A percentile compares a stretch with the other conserved stretches of the same genome.
phyloP scores from a whole-genome alignment of 2,888 invertebrate species.

The Himalopsyche japonica region DNA sequence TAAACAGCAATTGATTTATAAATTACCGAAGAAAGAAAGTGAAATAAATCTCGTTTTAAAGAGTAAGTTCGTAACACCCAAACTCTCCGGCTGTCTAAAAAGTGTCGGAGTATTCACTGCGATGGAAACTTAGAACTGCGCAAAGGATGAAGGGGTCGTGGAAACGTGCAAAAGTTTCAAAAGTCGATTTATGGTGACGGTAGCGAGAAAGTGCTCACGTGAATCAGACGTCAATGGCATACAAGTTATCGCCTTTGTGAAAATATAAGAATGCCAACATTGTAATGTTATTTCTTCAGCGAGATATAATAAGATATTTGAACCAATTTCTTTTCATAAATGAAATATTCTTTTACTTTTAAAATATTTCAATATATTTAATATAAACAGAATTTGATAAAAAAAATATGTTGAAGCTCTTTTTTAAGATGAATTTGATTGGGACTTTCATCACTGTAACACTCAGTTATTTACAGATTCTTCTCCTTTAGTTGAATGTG shows the following conservation, averaged over 20 bases:
- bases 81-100: background rate
- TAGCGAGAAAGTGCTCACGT: background rate
- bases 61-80: background rate
- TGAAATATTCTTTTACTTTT: too few relatives aligned
- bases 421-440: too few relatives aligned
- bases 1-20: background rate
- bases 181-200: constrained; percentile 1
- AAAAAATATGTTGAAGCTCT: too few relatives aligned
- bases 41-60: background rate
- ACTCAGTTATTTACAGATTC: too few relatives aligned
- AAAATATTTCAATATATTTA: too few relatives aligned
- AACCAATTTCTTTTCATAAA: too few relatives aligned
- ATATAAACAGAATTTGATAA: too few relatives aligned
- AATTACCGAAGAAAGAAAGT: background rate
- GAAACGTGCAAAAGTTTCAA: background rate
- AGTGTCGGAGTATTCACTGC: background rate
- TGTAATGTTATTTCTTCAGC: too few relatives aligned
- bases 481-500: too few relatives aligned
- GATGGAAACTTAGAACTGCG: background rate
- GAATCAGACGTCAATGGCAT: background rate
- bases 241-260: background rate
- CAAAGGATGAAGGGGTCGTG: background rate
- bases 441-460: too few relatives aligned
- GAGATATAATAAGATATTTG: too few relatives aligned
- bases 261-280: too few relatives aligned